Evolutionary conservation across 2,797 vertebrate species (phyloP).

Genomic region (Alfaro cultratus): DNA sequence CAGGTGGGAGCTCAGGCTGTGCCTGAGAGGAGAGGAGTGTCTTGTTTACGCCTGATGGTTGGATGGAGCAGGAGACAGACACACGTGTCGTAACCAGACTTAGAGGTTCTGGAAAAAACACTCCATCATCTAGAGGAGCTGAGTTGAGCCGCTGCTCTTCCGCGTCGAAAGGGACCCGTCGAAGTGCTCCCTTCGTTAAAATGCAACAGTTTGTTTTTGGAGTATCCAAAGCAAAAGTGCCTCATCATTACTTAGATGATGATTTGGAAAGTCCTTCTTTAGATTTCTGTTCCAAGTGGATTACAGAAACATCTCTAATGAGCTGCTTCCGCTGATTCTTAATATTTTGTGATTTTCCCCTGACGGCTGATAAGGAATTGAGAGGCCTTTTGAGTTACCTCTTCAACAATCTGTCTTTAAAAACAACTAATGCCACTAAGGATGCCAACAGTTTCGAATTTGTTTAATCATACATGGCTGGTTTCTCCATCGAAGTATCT

Average conservation of each 20-base stretch:
- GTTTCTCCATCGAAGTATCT: conserved; percentile 28
- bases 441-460: conserved; percentile 14
- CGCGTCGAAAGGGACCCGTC: neutral
- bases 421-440: conserved; percentile 1
- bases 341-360: neutral
- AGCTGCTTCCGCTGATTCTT: neutral
- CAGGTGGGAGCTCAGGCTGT: neutral
- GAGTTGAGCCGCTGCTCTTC: neutral
- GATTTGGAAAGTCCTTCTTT: neutral
- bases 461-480: neutral
- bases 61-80: neutral
- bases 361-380: neutral
- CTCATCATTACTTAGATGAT: neutral
- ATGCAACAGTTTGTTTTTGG: neutral
- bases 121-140: neutral
- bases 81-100: neutral
- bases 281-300: neutral
- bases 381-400: neutral
- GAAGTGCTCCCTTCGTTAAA: neutral
- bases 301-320: neutral
- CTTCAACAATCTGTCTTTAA: neutral
- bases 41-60: neutral
- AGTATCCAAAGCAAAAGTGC: neutral
- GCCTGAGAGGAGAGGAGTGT: neutral
- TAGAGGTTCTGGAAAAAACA: neutral